Evolutionary conservation across 2,113 vertebrate genomes (phyloP).

Genomic region (Catharus minimus): DNA sequence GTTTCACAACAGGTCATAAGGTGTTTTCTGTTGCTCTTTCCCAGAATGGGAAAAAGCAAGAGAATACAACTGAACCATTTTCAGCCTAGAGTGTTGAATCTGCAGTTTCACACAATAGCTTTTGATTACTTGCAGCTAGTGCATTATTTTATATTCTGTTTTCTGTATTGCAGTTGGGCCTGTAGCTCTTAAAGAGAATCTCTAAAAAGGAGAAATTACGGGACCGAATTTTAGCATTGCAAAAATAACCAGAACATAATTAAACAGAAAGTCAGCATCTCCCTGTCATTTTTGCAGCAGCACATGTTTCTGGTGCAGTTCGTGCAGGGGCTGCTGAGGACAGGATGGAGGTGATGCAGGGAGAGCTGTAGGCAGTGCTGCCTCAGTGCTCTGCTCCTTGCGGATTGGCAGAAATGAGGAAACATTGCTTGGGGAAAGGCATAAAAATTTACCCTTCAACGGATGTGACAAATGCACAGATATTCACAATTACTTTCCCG

Average conservation of each 20-base stretch:
- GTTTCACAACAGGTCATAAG: neutral
- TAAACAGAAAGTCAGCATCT: slow-evolving; percentile 24
- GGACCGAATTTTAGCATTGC: neutral
- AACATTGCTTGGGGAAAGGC: neutral
- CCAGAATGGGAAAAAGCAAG: neutral
- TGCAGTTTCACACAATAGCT: slow-evolving; percentile 13
- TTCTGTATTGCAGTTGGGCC: neutral
- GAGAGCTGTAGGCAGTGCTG: neutral
- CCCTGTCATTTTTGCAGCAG: neutral
- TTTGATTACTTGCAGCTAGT: slow-evolving; percentile 50
- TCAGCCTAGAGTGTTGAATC: neutral
- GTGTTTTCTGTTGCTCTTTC: neutral
- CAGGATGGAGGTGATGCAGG: neutral
- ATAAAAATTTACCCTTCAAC: neutral
- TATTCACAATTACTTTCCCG: neutral
- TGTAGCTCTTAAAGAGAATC: neutral
- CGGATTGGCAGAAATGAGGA: neutral
- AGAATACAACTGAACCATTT: neutral
- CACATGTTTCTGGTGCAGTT: neutral
- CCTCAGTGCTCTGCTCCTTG: neutral
- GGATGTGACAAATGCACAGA: neutral
- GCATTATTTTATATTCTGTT: neutral
- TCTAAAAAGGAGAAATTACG: slow-evolving; percentile 1
- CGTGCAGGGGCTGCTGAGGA: neutral
- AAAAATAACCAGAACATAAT: slow-evolving; percentile 25